Base-by-base conservation (phyloP, 2,797 vertebrate species). In the Dromococcyx pavoninus region DNA sequence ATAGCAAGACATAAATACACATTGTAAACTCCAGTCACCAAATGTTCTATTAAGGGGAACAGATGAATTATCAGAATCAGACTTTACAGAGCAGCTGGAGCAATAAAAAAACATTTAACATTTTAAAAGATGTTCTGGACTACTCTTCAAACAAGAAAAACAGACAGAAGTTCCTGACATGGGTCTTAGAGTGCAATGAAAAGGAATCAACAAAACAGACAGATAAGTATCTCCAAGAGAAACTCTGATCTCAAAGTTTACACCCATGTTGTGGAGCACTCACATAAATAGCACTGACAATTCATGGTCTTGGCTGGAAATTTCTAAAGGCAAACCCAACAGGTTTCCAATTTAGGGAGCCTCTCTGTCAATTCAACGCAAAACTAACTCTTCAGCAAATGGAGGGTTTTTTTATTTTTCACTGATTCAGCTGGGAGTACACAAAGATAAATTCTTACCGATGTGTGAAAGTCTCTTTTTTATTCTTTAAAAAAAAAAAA, bases 1-100 rank as follows among this genome's bases (percentile, higher is more conserved):
- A 61, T 87, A 86, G 86, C 80, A 91, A 90, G 74, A 74, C 93
- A 94, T 91, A 94, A 95, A 97, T 93, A 89, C 57, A 77, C 39
- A 46, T 24, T 80, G 88, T 87, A 96, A 94, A 95, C 88, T 65
- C 89, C 86, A 84, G 79, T 69, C 79, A 67, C 80, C 91, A 88
- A 94, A 92, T 43, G 77, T 93, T 93, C 71, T 91, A 51, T 87
- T 91, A 94, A 88, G 77, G 50, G 35, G 88, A 91, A 90, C 64
- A 91, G 86, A 93, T 57, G 74, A 95, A 94, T 96, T 93, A 94
- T 70, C 88, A 75, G 86, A 94, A 86, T 74, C 61, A 80, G 83
- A 53, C 65, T 80, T 82, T 65, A 88, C 61, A 91, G 86, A 93
- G 77, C 94, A 96, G 77, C 80, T 93, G 83, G 74, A 94, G 74